Evolutionary conservation across 2,888 invertebrate species (phyloP).

Genomic region (Dexiosoma caninum): DNA sequence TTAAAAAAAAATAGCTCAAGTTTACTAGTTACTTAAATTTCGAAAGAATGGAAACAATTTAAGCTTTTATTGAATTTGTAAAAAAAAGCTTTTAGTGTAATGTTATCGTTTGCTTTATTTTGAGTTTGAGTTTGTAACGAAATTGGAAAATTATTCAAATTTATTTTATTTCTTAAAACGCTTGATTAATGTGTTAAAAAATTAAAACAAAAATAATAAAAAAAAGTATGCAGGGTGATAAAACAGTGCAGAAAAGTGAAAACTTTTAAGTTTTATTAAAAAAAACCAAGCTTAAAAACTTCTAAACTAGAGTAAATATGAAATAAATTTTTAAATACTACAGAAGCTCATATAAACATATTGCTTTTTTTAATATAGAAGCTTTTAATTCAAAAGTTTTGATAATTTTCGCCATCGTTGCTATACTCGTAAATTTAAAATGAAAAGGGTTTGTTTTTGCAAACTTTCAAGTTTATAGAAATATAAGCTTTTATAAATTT

Average conservation of each 20-base stretch:
- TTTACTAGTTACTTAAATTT: constrained; percentile 38
- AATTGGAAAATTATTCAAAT: constrained; percentile 47
- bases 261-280: constrained; percentile 30
- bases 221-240: constrained; percentile 60
- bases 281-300: not conserved
- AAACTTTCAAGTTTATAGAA: too few species aligned
- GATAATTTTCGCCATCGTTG: too few species aligned
- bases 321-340: too few species aligned
- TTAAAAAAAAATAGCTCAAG: constrained; percentile 55
- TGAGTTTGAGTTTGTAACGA: constrained; percentile 54
- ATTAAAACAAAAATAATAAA: not conserved
- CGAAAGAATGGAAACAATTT: not conserved
- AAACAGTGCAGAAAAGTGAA: constrained; percentile 18
- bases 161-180: constrained; percentile 29
- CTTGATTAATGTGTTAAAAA: constrained; percentile 47
- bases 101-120: constrained; percentile 61
- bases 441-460: too few species aligned
- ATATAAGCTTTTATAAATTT: too few species aligned
- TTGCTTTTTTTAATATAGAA: too few species aligned
- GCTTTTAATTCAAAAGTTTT: too few species aligned
- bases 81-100: constrained; percentile 57
- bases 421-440: too few species aligned
- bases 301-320: too few species aligned
- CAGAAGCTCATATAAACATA: too few species aligned
- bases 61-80: constrained; percentile 42